Evolutionary conservation across 1,140 invertebrate species (phyloP), one percentile per base, ranked within the genome.

Genomic region (Eurosta solidaginis): DNA sequence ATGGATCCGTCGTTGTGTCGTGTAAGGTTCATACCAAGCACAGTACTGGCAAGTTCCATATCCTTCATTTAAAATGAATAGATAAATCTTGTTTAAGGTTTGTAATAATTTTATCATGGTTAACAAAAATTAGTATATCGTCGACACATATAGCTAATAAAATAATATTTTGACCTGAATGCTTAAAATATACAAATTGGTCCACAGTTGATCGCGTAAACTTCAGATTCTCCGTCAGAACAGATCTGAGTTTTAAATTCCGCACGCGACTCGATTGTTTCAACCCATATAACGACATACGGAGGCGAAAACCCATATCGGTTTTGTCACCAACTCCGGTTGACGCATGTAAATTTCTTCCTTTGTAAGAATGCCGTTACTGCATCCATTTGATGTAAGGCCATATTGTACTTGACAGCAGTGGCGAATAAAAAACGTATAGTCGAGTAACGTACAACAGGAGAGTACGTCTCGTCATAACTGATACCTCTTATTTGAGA

Each of bases 231-330:
- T 81, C 40, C n/a, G n/a, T 63, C 49, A 84, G n/a, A 52, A 80
- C 80, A n/a, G 77, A 27, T 77, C 80, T 77, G n/a, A 83, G 77
- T 73, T 68, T 82, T n/a, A n/a, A n/a, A n/a, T n/a, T n/a, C n/a
- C n/a, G n/a, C n/a, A n/a, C n/a, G n/a, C n/a, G n/a, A n/a, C n/a
- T n/a, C n/a, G n/a, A n/a, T n/a, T n/a, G n/a, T n/a, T n/a, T n/a
- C n/a, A n/a, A n/a, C 14, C 82, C 81, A 78, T 84, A 83, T 14
- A 84, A 17, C n/a, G 84, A 81, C 74, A 80, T 81, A 25, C 77
- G 80, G 17, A 85, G 68, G 77, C 77, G 79, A 73, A 78, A 82
- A 2, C 81, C 80, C 29, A 14, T 49, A 78, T 27, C 49, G 49
- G 44, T 52, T 63, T 74, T 42, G 36, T 75, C 27, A 79, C 68